These are phyloP conservation scores for Plemyria rubiginata DNA, from an alignment of 2,888 invertebrate species.

Conservation along the genomic window DNA sequence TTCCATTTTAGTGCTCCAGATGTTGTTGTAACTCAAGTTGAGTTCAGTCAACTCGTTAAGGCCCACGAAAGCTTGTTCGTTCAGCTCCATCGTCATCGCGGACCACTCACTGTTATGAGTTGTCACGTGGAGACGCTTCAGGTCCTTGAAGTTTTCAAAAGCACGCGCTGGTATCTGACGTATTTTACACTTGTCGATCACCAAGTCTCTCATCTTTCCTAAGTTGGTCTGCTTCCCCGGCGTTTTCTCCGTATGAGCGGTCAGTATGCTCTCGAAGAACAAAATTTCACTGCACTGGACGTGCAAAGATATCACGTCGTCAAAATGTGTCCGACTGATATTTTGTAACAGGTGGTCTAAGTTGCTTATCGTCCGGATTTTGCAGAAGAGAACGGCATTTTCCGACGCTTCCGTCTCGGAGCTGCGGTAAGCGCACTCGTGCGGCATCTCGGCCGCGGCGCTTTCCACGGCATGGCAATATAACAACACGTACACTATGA, in stretches of 20 bases:
- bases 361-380: conserved; percentile 89
- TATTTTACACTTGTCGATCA: conserved; percentile 91
- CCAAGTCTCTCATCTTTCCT: conserved; percentile 87
- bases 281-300: conserved; percentile 90
- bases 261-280: conserved; percentile 89
- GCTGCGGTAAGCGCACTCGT: conserved; percentile 89
- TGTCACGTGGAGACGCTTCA: conserved; percentile 88
- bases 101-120: conserved; percentile 93
- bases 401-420: conserved; percentile 83
- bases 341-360: conserved; percentile 88
- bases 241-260: conserved; percentile 74
- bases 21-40: conserved; percentile 90
- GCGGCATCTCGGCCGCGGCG: conserved; percentile 83
- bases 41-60: conserved; percentile 88
- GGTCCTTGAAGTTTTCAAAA: conserved; percentile 87
- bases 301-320: conserved; percentile 87
- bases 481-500: conserved; percentile 82
- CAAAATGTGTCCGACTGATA: conserved; percentile 87
- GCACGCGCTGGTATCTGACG: conserved; percentile 89
- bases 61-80: conserved; percentile 88
- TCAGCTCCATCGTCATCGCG: conserved; percentile 89
- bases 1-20: conserved; percentile 90
- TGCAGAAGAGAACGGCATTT: conserved; percentile 86
- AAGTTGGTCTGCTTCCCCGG: conserved; percentile 84
- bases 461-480: conserved; percentile 75